Evolutionary conservation across 1,140 invertebrate genomes (phyloP).

Genomic region (Drosophila sulfurigaster): DNA sequence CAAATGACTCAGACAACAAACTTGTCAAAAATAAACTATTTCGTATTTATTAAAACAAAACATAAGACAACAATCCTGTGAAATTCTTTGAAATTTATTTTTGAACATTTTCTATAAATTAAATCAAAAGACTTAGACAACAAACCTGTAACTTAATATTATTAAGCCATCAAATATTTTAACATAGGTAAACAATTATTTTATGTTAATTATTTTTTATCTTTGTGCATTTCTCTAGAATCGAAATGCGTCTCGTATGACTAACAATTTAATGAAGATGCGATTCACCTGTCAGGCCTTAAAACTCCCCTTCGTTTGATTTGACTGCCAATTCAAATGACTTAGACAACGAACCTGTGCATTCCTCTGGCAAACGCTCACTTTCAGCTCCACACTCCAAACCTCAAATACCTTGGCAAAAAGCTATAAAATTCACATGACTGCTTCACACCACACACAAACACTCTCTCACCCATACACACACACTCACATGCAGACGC

Average conservation of each 20-base stretch:
- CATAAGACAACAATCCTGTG: no score
- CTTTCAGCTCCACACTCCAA: conserved; percentile 62
- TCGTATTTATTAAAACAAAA: no score
- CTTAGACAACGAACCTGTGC: conserved; percentile 41
- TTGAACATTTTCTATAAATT: no score
- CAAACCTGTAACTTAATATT: no score
- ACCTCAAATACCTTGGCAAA: conserved; percentile 45
- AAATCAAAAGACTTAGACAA: no score
- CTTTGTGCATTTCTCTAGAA: no score
- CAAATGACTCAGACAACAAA: no score
- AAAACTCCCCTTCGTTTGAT: not conserved
- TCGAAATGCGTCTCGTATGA: not conserved
- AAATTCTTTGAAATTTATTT: no score
- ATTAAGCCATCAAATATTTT: no score
- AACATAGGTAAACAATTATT: no score
- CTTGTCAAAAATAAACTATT: no score
- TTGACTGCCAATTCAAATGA: conserved; percentile 32
- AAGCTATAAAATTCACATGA: conserved; percentile 72
- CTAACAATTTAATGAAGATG: not conserved
- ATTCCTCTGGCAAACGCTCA: conserved; percentile 54
- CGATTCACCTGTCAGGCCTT: not conserved
- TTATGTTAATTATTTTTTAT: no score
- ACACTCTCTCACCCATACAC: conserved; percentile 30
- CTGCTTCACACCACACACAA: conserved; percentile 57
- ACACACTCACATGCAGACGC: conserved; percentile 20